A percentile compares a stretch with the other conserved stretches of the same genome.
These are phyloP conservation scores for Sericinus montela DNA, from an alignment of 2,888 invertebrate species.

Conservation along the genomic window DNA sequence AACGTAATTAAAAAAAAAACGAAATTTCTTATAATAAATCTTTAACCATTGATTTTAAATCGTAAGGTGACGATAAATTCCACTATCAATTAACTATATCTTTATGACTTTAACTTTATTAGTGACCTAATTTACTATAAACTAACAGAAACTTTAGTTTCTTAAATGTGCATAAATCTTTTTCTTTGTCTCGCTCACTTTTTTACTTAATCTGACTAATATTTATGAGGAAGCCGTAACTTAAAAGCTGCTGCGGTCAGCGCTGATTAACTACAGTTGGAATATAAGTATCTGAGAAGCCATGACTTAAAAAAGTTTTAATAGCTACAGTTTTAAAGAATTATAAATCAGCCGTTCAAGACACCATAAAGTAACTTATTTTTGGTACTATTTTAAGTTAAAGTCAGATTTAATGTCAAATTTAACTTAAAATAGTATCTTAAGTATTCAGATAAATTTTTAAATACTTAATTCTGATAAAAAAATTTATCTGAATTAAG, in stretches of 20 bases:
- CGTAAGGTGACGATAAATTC: too few relatives aligned
- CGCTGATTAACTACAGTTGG: slow-evolving; percentile 20
- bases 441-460: too few relatives aligned
- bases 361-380: slow-evolving; percentile 4
- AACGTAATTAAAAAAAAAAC: too few relatives aligned
- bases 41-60: too few relatives aligned
- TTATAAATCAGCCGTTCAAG: slow-evolving; percentile 66
- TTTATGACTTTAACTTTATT: too few relatives aligned
- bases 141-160: too few relatives aligned
- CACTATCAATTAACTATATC: too few relatives aligned
- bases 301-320: slow-evolving; percentile 64
- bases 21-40: too few relatives aligned
- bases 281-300: slow-evolving; percentile 19
- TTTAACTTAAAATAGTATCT: neutral
- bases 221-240: slow-evolving; percentile 19
- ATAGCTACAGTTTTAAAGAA: slow-evolving; percentile 76
- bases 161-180: slow-evolving; percentile 4
- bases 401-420: neutral
- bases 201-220: slow-evolving; percentile 15
- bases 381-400: slow-evolving; percentile 1
- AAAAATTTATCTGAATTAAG: too few relatives aligned
- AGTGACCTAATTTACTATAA: too few relatives aligned
- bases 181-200: slow-evolving; percentile 11
- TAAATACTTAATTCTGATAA: too few relatives aligned
- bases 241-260: slow-evolving; percentile 20